phyloP scores from a whole-genome alignment of 2,797 vertebrate species.

The Liasis olivaceus region DNA sequence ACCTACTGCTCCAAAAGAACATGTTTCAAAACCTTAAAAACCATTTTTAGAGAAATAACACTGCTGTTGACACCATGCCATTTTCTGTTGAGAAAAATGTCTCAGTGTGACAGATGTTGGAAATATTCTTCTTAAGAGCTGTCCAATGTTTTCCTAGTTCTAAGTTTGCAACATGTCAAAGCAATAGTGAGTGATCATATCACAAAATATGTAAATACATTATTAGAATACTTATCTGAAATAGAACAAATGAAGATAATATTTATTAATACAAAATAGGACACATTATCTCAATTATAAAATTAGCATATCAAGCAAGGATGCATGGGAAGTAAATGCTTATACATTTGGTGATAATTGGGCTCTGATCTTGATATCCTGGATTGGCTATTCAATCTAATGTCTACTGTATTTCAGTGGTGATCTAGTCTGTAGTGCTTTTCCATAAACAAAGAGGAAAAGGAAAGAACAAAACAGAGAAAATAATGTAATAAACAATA shows the following conservation, averaged over 20 bases:
- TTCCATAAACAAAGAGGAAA: not conserved
- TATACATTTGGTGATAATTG: not conserved
- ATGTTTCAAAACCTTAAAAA: not conserved
- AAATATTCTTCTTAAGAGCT: not conserved
- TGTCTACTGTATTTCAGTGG: not conserved
- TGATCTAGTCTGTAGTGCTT: not conserved
- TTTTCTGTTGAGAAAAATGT: not conserved
- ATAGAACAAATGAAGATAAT: not conserved
- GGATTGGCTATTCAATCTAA: not conserved
- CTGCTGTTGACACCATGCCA: not conserved
- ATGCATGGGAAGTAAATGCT: not conserved
- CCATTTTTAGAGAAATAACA: not conserved
- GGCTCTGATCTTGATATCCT: not conserved
- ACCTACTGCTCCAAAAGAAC: not conserved
- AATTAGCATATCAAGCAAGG: not conserved
- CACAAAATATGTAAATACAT: not conserved
- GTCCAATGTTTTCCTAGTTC: not conserved
- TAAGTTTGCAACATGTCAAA: not conserved
- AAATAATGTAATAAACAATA: not conserved
- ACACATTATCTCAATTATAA: not conserved
- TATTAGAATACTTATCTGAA: not conserved
- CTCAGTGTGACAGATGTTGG: not conserved
- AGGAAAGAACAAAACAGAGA: not conserved
- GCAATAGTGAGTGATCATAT: no score
- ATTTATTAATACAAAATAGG: not conserved